Evolutionary conservation across 2,113 vertebrate genomes (phyloP).

Genomic region (Procavia capensis): DNA sequence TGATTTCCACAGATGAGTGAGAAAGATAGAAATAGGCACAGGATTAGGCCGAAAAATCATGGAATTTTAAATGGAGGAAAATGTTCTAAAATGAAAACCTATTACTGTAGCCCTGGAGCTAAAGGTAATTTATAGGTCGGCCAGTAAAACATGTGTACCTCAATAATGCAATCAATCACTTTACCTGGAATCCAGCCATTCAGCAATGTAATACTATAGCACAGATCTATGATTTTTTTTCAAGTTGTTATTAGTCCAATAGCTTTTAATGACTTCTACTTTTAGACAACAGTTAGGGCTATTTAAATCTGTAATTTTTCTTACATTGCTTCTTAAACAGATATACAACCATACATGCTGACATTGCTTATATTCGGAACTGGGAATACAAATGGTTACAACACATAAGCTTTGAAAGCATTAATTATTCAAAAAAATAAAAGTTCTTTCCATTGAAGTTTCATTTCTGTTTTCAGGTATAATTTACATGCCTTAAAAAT

Average conservation of each 20-base stretch:
- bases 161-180: conserved; percentile 82
- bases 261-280: conserved; percentile 82
- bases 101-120: conserved; percentile 73
- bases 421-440: neutral
- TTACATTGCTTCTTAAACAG: conserved; percentile 35
- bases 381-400: conserved; percentile 17
- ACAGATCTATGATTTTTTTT: conserved; percentile 80
- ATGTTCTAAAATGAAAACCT: conserved; percentile 75
- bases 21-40: conserved; percentile 64
- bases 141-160: conserved; percentile 82
- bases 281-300: conserved; percentile 72
- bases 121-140: conserved; percentile 82
- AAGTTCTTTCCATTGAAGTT: neutral
- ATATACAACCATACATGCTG: neutral
- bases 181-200: conserved; percentile 83
- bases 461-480: neutral
- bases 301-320: conserved; percentile 65
- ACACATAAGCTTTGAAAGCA: neutral
- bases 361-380: neutral
- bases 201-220: conserved; percentile 69
- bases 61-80: conserved; percentile 75
- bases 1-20: conserved; percentile 72
- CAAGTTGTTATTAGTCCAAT: conserved; percentile 84
- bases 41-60: conserved; percentile 61
- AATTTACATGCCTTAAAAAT: neutral